Percentiles rank a stretch among this genome's conserved stretches.
phyloP scores from a whole-genome alignment of 2,113 vertebrate genomes.

The Hymenochirus boettgeri region DNA sequence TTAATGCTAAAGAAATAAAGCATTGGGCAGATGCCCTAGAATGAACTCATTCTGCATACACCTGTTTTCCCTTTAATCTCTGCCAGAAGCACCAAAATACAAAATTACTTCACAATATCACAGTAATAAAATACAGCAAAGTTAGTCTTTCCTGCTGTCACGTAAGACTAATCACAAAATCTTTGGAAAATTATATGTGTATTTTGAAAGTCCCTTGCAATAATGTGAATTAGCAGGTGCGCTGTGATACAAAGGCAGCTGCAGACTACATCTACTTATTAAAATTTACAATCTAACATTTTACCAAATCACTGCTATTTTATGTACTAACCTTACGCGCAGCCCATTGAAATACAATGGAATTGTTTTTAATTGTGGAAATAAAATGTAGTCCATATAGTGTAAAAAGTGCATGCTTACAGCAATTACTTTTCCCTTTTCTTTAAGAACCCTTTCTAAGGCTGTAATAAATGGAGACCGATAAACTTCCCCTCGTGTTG shows the following conservation, averaged over 20 bases:
- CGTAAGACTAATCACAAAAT: neutral
- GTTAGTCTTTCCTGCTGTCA: neutral
- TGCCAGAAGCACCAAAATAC: neutral
- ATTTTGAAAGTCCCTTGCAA: neutral
- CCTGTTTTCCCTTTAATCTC: neutral
- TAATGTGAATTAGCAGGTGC: neutral
- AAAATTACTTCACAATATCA: neutral
- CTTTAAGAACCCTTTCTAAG: conserved; percentile 16
- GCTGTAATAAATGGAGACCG: conserved; percentile 23
- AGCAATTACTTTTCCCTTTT: conserved; percentile 1
- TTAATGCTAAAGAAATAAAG: too few relatives aligned
- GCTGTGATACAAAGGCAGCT: too few relatives aligned
- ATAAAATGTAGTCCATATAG: conserved; percentile 16
- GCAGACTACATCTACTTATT: too few relatives aligned
- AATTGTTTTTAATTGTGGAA: too few relatives aligned
- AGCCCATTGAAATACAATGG: too few relatives aligned
- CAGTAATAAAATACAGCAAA: neutral
- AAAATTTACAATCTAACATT: too few relatives aligned
- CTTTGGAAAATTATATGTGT: neutral
- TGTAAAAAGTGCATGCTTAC: conserved; percentile 21
- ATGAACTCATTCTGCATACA: too few relatives aligned
- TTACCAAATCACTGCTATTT: too few relatives aligned
- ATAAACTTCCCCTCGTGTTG: conserved; percentile 19
- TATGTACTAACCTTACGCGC: too few relatives aligned
- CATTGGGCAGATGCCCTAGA: too few relatives aligned